Evolutionary conservation across 2,888 invertebrate genomes (phyloP), one percentile per base, ranked within the genome.

Genomic region (Xylota sylvarum): DNA sequence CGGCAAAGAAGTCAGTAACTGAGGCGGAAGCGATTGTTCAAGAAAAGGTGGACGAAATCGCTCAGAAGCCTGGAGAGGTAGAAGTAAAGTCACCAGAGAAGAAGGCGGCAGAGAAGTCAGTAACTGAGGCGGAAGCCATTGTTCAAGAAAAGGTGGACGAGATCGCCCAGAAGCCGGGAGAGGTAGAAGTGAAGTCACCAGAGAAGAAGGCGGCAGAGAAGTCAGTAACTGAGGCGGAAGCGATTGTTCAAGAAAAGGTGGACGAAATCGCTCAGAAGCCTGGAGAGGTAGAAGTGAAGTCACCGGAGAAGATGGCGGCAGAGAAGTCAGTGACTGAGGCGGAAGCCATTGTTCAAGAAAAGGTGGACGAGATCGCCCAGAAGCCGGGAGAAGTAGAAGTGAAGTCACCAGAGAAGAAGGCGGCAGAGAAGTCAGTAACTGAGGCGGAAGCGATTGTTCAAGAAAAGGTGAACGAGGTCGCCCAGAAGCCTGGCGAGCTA

Each of bases 181-280:
- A 35, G 35, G 1, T 35, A 10, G 35, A 35, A 35, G 35, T 35
- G 10, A 10, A 7, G 35, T 12, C 14, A 10, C 2, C 37, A 1
- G 48, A 30, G 3, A 40, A 50, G 9, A 30, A 40, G 17, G 9
- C 9, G 2, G 72, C 64, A 40, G 37, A 56, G 17, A 79, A 64
- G 7, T 56, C 64, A 5, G 9, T 72, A 1, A 64, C 64, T n/a
- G 55, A 64, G 19, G 6, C 64, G n/a, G 56, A 77, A 30, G 1
- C 17, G 0, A 40, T 58, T 30, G n/a, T 37, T 5, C 46, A 67
- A 40, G 67, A 40, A 27, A 48, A 23, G 10, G 0, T 32, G 6
- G 7, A 0, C 17, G 74, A 52, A 17, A n/a, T 3, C 0, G 12
- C n/a, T 7, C n/a, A 48, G 32, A 55, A 55, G 6, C 1, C 23